phyloP scores from a whole-genome alignment of 2,797 vertebrate species.

The Morelia viridis region DNA sequence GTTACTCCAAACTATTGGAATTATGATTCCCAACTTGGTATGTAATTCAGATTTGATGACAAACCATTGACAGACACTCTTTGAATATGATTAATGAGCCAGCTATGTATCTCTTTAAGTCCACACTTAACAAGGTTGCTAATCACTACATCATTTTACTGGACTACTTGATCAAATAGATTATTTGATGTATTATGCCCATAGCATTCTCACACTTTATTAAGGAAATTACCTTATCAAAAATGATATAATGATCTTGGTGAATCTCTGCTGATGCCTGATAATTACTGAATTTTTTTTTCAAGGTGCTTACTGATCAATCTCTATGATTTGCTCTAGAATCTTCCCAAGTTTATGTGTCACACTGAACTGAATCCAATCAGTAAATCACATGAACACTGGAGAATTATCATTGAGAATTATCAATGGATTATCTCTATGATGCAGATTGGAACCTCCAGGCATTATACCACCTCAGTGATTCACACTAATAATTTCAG shows the following conservation, averaged over 20 bases:
- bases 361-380: background rate
- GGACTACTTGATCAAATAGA: too few species aligned
- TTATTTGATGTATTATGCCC: too few species aligned
- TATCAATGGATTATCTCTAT: background rate
- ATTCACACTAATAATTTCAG: background rate
- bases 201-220: too few species aligned
- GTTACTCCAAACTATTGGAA: too few species aligned
- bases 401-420: background rate
- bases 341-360: background rate
- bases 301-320: background rate
- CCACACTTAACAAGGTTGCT: too few species aligned
- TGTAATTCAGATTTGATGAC: too few species aligned
- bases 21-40: too few species aligned
- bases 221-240: too few species aligned
- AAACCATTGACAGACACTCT: too few species aligned
- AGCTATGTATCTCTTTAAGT: too few species aligned
- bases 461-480: background rate
- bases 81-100: too few species aligned
- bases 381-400: background rate
- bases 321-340: background rate
- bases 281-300: background rate
- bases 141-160: too few species aligned
- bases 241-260: background rate
- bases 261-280: background rate
- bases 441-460: background rate